Conservation (phyloP, 1,140 invertebrate species). For the Anthonomus grandis region DNA sequence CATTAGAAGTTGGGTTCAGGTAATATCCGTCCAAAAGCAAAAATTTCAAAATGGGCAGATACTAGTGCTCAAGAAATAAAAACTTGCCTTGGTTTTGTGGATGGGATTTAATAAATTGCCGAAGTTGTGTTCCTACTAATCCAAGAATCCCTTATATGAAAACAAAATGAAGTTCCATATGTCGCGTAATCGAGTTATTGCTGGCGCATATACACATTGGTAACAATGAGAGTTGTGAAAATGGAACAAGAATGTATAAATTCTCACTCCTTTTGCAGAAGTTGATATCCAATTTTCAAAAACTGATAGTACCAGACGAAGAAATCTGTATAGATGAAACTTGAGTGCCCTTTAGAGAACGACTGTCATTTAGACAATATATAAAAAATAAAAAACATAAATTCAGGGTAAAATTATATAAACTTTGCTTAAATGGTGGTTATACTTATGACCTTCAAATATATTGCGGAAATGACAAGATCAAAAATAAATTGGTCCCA, state of each 20-base stretch:
- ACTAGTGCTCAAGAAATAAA: background rate
- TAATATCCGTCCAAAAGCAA: background rate
- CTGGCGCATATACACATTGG: too few species aligned
- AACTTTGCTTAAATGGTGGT: conserved; percentile 38
- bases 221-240: too few species aligned
- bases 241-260: background rate
- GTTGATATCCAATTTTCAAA: background rate
- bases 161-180: background rate
- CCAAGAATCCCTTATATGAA: background rate
- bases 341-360: conserved; percentile 40
- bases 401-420: conserved; percentile 44
- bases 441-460: conserved; percentile 44
- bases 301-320: background rate
- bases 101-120: background rate
- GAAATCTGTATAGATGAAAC: conserved; percentile 39
- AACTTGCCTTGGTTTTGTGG: background rate
- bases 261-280: background rate
- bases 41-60: background rate
- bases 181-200: background rate
- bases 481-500: background rate
- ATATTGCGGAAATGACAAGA: conserved; percentile 38
- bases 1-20: background rate
- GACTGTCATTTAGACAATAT: conserved; percentile 19
- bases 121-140: background rate
- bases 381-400: conserved; percentile 27